Percentiles rank a stretch among this genome's conserved stretches.
Conservation (phyloP, 2,113 vertebrate species). For the Notothenia rossii region DNA sequence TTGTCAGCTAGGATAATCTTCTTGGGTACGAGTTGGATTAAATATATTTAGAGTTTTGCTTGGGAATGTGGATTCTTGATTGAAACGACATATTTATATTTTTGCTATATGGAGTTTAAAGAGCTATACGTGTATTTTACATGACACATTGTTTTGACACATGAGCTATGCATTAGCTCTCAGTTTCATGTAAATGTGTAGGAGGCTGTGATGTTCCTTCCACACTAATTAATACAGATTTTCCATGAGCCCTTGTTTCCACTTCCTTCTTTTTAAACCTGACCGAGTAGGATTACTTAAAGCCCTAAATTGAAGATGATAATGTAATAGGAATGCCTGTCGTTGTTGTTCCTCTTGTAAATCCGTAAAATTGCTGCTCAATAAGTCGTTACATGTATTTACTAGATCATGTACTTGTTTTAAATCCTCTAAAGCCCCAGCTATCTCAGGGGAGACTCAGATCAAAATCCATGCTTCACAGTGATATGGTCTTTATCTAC, state of each 20-base stretch:
- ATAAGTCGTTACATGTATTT: slow-evolving; percentile 30
- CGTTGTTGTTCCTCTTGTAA: slow-evolving; percentile 29
- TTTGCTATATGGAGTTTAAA: not conserved
- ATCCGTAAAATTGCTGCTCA: slow-evolving; percentile 4
- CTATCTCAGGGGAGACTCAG: not conserved
- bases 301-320: slow-evolving; percentile 25
- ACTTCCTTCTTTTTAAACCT: slow-evolving; percentile 8
- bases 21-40: slow-evolving; percentile 28
- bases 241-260: slow-evolving; percentile 47
- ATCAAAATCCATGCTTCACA: not conserved
- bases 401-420: slow-evolving; percentile 35
- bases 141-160: slow-evolving; percentile 12
- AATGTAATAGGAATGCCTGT: slow-evolving; percentile 8
- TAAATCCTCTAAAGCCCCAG: slow-evolving; percentile 34
- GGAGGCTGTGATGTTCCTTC: slow-evolving; percentile 30
- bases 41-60: slow-evolving; percentile 26
- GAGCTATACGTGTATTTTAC: not conserved
- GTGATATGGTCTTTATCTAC: not conserved
- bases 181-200: slow-evolving; percentile 13
- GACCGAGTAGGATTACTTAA: slow-evolving; percentile 50
- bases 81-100: not conserved
- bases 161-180: slow-evolving; percentile 13
- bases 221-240: slow-evolving; percentile 40
- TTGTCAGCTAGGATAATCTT: slow-evolving; percentile 51
- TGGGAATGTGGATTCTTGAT: not conserved